A percentile compares a stretch with the other conserved stretches of the same genome.
Evolutionary conservation across 2,797 vertebrate species (phyloP).

Genomic region (Danio kyathit): DNA sequence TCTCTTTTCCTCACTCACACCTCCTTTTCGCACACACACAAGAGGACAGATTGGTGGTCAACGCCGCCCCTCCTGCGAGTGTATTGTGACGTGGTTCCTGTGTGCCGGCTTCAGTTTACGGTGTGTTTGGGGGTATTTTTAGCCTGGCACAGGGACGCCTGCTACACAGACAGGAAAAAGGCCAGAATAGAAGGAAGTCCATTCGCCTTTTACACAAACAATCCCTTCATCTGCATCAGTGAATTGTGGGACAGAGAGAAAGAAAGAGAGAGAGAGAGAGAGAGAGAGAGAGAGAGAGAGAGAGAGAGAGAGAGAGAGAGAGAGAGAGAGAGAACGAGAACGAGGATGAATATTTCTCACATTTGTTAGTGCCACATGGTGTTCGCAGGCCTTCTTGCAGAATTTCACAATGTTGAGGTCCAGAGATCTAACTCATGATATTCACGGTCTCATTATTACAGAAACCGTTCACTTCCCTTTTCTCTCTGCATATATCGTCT

Average conservation of each 20-base stretch:
- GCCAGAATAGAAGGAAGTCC: conserved; percentile 98
- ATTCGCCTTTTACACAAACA: conserved; percentile 89
- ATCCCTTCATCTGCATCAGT: conserved; percentile 68
- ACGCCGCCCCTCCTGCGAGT: conserved; percentile 49
- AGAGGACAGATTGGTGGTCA: conserved; percentile 47
- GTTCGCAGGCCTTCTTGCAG: conserved; percentile 22
- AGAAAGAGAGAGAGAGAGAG: conserved; percentile 23
- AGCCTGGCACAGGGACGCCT: conserved; percentile 85
- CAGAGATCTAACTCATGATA: conserved; percentile 23
- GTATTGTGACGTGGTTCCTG: conserved; percentile 89
- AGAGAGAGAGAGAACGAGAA: conserved; percentile 27
- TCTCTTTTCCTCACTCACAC: conserved; percentile 15
- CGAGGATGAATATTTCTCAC: conserved; percentile 42
- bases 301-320: conserved; percentile 3
- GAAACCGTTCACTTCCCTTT: not conserved
- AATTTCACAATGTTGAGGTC: conserved; percentile 16
- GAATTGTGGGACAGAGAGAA: conserved; percentile 24
- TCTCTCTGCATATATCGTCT: conserved; percentile 17
- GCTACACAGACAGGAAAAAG: conserved; percentile 91
- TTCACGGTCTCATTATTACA: conserved; percentile 28
- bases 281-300: conserved; percentile 24
- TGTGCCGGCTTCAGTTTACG: conserved; percentile 80
- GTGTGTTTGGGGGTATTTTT: conserved; percentile 87
- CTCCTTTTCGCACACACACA: conserved; percentile 42
- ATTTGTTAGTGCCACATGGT: conserved; percentile 45